Evolutionary conservation across 2,113 vertebrate genomes (phyloP).

Genomic region (Noturus placidus): DNA sequence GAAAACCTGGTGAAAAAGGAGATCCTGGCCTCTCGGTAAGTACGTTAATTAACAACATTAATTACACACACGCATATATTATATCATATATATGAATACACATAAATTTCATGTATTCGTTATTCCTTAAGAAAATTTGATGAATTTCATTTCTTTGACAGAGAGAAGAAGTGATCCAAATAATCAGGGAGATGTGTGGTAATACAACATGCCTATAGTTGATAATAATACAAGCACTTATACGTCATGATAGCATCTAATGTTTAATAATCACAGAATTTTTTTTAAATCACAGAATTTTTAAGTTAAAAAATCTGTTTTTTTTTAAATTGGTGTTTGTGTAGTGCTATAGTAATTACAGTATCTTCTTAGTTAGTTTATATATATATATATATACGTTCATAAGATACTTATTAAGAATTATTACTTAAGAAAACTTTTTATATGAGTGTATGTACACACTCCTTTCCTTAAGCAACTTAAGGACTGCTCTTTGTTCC

Average conservation of each 20-base stretch:
- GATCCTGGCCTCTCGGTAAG: constrained; percentile 81
- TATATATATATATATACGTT: background rate
- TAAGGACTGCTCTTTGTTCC: background rate
- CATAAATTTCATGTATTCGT: background rate
- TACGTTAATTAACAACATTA: constrained; percentile 23
- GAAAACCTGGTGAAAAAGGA: constrained; percentile 77
- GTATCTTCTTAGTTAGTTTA: background rate
- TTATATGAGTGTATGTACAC: background rate
- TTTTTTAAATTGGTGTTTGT: background rate
- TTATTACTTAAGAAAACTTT: background rate
- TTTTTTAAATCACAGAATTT: background rate
- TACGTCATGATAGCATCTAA: background rate
- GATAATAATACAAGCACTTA: background rate
- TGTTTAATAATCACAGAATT: background rate
- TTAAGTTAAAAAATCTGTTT: background rate
- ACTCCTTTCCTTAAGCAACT: background rate
- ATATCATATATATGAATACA: background rate
- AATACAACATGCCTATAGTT: constrained; percentile 56
- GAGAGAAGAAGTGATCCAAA: constrained; percentile 83
- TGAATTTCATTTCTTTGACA: constrained; percentile 59
- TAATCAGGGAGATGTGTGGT: constrained; percentile 87
- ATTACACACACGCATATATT: background rate
- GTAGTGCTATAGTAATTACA: background rate
- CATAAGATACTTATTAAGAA: too few species aligned
- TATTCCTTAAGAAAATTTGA: background rate